A percentile compares a stretch with the other conserved stretches of the same genome.
Evolutionary conservation across 2,888 invertebrate genomes (phyloP).

Genomic region (Heterodera filipjevi): DNA sequence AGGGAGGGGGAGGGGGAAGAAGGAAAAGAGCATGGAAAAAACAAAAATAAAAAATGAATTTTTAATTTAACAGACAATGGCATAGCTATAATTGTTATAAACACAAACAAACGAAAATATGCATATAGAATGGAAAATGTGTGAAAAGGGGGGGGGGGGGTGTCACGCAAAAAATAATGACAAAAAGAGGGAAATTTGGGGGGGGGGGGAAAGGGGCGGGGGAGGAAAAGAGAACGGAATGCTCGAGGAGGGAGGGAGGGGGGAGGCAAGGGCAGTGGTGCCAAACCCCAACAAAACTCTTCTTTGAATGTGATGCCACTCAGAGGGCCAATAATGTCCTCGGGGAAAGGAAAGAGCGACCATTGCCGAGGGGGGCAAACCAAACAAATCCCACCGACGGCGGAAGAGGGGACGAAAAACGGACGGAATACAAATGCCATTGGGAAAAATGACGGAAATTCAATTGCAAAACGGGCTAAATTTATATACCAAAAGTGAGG

Average conservation of each 20-base stretch:
- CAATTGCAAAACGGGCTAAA: not conserved
- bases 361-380: not conserved
- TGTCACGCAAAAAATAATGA: slow-evolving; percentile 2
- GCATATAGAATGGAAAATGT: not conserved
- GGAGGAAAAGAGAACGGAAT: not conserved
- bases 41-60: no score
- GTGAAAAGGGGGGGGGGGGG: not conserved
- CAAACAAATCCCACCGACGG: not conserved
- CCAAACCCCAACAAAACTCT: slow-evolving; percentile 3
- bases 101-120: not conserved
- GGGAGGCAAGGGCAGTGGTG: not conserved
- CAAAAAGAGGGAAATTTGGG: not conserved
- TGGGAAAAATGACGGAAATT: not conserved
- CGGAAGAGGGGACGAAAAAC: not conserved
- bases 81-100: not conserved
- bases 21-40: no score
- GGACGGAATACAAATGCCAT: slow-evolving; percentile 7
- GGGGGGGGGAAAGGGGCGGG: not conserved
- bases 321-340: slow-evolving; percentile 10
- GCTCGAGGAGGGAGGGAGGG: not conserved
- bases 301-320: slow-evolving; percentile 4
- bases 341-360: not conserved
- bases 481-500: not conserved
- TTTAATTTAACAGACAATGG: not conserved
- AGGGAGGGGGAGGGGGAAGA: no score